Base-by-base conservation (phyloP, 1,140 invertebrate genomes). In the Drosophila hydei region DNA sequence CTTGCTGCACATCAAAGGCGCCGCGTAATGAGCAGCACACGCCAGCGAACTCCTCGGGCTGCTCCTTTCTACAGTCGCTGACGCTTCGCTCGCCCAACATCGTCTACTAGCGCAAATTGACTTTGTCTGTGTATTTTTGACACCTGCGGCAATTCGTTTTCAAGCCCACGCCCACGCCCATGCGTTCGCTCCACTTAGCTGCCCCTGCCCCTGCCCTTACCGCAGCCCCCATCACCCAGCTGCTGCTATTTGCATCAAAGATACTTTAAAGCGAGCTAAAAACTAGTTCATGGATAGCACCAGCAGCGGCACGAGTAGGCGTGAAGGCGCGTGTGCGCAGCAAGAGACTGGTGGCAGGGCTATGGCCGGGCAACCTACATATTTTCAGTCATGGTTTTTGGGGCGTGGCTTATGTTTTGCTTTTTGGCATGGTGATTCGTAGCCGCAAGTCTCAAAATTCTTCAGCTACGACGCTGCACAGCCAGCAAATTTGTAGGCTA, bases 41-140 rank as follows among this genome's bases (percentile, higher is more conserved):
- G 75, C 79, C 52, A 51, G 30, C 52, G 21, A 63, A 19, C 45
- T 63, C 40, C 52, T 67, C 63, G 7, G 47, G 62, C 69, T 16
- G 23, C 55, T 38, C 30, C 36, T 42, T 36, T 33, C 23, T 18
- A 36, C 8, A 14, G 18, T 45, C 42, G 21, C 12, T 27, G n/a
- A 43, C 50, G 27, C 23, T 19, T 45, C 19, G 23, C 33, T 59
- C 42, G 65, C 27, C 38, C 21, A 42, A 38, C 63, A 58, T 68
- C 59, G 68, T 77, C 80, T 80, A 68, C 74, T 67, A 77, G 71
- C 69, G 77, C 78, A 88, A 87, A 87, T 87, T 87, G 81, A 87
- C 81, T 87, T 87, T 87, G 81, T 87, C 81, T 87, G 81, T 87
- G 81, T 87, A 79, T 81, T 85, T 87, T 88, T 81, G 78, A 87